Base-by-base conservation (phyloP, 2,888 invertebrate species). In the Rhorus exstirpatorius region DNA sequence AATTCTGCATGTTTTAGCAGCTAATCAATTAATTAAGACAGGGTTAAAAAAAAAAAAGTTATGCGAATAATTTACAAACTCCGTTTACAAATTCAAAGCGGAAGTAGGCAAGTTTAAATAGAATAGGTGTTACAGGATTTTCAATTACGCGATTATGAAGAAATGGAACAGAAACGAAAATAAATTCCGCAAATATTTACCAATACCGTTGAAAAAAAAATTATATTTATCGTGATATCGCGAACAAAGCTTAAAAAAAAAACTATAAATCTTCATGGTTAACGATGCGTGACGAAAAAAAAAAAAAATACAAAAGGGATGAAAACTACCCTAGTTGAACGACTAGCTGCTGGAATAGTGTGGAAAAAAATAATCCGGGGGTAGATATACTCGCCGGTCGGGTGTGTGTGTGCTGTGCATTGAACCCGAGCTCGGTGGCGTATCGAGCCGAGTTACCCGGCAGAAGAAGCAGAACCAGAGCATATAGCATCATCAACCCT, bases 351-450 rank as follows among this genome's bases (percentile, higher is more conserved):
- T 26, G 17, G 41, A 61, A 68, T 51, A 71, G 70, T 14, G 51
- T 17, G 19, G 51, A 71, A 78, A 78, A 63, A 70, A 78, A 70
- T 26, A 63, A 53, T 49, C 51, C 51, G 44, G 51, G 68, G 49
- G 55, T 55, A 24, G 51, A 51, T 49, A 68, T 14, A 46, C 41
- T 46, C 38, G 24, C 58, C 55, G 46, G 58, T 63, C 61, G 77
- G 53, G 63, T 51, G 70, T 63, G 63, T 49, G 68, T 61, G 68
- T 46, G 51, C 77, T 78, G 78, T 78, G 70, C 78, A 78, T 78
- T 78, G 78, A 77, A 71, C 78, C 78, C 78, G 44, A 70, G 77
- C 53, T 21, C 44, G 78, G 31, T 78, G 31, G 70, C 63, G 70
- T 78, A 78, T 78, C 70, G 78, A 78, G 78, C 78, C 53, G 63